Evolutionary conservation across 2,888 invertebrate species (phyloP), one percentile per base, ranked within the genome.

Genomic region (Oligia strigilis): DNA sequence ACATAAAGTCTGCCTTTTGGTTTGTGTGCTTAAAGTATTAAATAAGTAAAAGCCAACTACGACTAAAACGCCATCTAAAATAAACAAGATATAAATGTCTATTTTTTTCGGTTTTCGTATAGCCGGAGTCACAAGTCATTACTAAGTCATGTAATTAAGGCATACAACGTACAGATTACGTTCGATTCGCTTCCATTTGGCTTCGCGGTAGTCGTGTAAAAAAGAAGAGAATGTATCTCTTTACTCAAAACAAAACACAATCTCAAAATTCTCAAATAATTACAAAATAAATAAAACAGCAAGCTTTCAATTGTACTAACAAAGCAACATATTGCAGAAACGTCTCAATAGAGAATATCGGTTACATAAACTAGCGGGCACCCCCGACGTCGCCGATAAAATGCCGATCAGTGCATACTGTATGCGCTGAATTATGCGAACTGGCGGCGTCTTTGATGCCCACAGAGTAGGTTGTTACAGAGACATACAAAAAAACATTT

Each of bases 371-470:
- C 79, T 84, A 87, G 88, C 77, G 80, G 82, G 84, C 84, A 91
- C 90, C 92, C 93, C 83, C 81, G 86, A 84, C 88, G 86, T 89
- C 86, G 86, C 81, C 93, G 89, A 94, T 95, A 94, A 95, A 94
- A 93, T 92, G 92, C 91, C 93, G 93, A 93, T 94, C 94, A 91
- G 90, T 93, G 93, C 94, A 95, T 95, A 95, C 93, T 94, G 93
- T 92, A 90, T 88, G 88, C 89, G 90, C 89, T 94, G 93, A 94
- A 91, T 93, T 93, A 94, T 93, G 91, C 89, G 92, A 84, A 92
- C 91, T 90, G 92, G 89, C 90, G 93, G 90, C 82, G 88, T 89
- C 91, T 94, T 93, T 94, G 91, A 93, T 90, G 91, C 85, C 19
- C 89, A 88, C 82, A 94, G 94, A 93, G 73, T 89, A 92, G 14